Evolutionary conservation across 2,113 vertebrate species (phyloP).

Genomic region (Polypterus bichir): DNA sequence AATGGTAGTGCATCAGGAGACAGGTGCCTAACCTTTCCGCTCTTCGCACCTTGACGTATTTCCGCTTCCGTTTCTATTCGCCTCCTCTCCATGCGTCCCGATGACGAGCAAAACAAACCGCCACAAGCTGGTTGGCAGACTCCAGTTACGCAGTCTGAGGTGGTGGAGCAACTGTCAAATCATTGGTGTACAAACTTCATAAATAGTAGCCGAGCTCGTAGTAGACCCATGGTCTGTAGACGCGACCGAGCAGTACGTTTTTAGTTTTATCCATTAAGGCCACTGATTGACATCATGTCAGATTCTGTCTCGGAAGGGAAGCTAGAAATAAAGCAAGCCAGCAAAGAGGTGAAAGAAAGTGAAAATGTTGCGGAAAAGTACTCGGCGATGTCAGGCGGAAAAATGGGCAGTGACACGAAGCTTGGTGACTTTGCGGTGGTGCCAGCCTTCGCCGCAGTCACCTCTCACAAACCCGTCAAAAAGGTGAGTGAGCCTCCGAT

Average conservation of each 20-base stretch:
- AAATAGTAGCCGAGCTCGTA: too few species aligned
- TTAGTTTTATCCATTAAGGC: too few species aligned
- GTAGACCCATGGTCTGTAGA: too few species aligned
- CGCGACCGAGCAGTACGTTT: too few species aligned
- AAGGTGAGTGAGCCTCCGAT: slow-evolving; percentile 41
- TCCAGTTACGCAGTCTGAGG: neutral
- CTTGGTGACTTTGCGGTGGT: slow-evolving; percentile 42
- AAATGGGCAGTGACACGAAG: slow-evolving; percentile 50
- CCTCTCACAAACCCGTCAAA: slow-evolving; percentile 55
- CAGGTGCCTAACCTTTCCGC: too few species aligned
- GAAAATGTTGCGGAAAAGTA: slow-evolving; percentile 64
- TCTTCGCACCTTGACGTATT: too few species aligned
- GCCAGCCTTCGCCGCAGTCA: slow-evolving; percentile 49
- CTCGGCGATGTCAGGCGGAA: slow-evolving; percentile 52
- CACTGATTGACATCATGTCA: slow-evolving; percentile 30
- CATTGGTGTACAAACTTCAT: too few species aligned
- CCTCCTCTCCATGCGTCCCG: too few species aligned
- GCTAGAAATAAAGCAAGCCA: slow-evolving; percentile 57
- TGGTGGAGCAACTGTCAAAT: too few species aligned
- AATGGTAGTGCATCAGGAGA: too few species aligned
- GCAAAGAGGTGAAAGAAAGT: slow-evolving; percentile 63
- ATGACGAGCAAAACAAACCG: neutral
- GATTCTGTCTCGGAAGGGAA: slow-evolving; percentile 36
- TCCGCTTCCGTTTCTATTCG: too few species aligned
- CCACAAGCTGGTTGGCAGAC: neutral